phyloP scores from a whole-genome alignment of 2,888 invertebrate genomes.

The Thymelicus acteon region DNA sequence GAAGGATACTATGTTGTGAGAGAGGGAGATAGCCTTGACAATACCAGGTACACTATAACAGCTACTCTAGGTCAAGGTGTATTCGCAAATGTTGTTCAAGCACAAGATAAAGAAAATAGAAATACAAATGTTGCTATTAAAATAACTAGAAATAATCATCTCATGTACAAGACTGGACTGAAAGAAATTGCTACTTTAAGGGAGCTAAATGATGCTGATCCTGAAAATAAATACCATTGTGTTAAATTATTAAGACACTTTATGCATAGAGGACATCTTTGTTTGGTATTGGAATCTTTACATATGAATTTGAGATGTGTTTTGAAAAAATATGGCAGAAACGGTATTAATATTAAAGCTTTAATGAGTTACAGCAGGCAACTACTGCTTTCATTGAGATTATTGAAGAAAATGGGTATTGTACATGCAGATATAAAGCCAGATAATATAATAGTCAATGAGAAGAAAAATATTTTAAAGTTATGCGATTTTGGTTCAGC shows the following conservation, averaged over 20 bases:
- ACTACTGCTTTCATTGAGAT: constrained; percentile 94
- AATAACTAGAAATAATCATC: constrained; percentile 99
- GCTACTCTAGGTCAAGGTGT: constrained; percentile 99
- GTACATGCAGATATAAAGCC: constrained; percentile 99
- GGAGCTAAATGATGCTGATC: constrained; percentile 97
- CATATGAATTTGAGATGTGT: constrained; percentile 95
- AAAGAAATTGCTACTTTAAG: constrained; percentile 97
- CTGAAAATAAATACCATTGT: constrained; percentile 98
- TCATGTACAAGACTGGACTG: constrained; percentile 99
- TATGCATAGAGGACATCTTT: constrained; percentile 98
- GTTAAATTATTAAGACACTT: constrained; percentile 94
- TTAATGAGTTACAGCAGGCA: constrained; percentile 98
- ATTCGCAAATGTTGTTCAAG: constrained; percentile 98
- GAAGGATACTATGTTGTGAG: constrained; percentile 98
- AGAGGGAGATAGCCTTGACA: constrained; percentile 93
- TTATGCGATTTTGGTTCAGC: constrained; percentile 99
- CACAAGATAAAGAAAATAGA: constrained; percentile 93
- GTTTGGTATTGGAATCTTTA: constrained; percentile 98
- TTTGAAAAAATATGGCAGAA: constrained; percentile 98
- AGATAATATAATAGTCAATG: constrained; percentile 99
- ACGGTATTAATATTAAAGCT: constrained; percentile 98
- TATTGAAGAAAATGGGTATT: constrained; percentile 96
- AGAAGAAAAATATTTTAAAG: constrained; percentile 97
- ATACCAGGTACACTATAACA: constrained; percentile 95
- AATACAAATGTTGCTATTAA: constrained; percentile 97